These are phyloP conservation scores for Eulithis prunata DNA, from an alignment of 2,888 invertebrate species.

Conservation along the genomic window DNA sequence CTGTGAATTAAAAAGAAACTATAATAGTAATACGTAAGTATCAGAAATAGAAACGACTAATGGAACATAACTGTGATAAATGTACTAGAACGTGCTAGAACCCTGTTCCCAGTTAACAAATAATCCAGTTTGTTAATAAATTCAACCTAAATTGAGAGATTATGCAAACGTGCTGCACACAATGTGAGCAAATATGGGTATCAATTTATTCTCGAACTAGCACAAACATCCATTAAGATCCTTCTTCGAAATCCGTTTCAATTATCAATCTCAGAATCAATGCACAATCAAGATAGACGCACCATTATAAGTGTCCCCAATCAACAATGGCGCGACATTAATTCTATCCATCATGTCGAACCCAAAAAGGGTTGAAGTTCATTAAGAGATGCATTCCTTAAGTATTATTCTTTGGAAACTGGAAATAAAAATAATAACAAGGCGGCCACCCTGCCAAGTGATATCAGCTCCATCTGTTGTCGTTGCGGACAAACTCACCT, in stretches of 20 bases:
- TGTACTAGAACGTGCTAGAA: too few relatives aligned
- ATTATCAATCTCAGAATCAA: constrained; percentile 62
- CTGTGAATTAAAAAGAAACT: too few relatives aligned
- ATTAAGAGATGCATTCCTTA: constrained; percentile 83
- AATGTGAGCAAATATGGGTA: constrained; percentile 36
- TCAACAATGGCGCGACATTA: constrained; percentile 82
- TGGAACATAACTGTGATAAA: too few relatives aligned
- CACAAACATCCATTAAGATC: constrained; percentile 50
- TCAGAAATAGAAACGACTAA: too few relatives aligned
- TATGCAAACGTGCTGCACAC: constrained; percentile 27
- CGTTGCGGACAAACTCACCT: constrained; percentile 84
- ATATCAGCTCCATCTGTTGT: constrained; percentile 85
- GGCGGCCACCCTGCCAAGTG: constrained; percentile 84
- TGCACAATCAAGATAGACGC: constrained; percentile 63
- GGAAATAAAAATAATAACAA: constrained; percentile 85
- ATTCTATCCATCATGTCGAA: constrained; percentile 82
- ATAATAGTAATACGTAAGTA: too few relatives aligned
- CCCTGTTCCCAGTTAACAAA: constrained; percentile 1
- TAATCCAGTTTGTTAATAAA: constrained; percentile 12
- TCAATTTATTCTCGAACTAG: constrained; percentile 45
- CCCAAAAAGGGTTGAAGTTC: constrained; percentile 83
- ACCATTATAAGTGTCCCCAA: constrained; percentile 78
- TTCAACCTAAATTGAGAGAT: constrained; percentile 18
- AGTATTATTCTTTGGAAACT: constrained; percentile 84
- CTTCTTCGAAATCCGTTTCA: constrained; percentile 60